phyloP scores from a whole-genome alignment of 2,888 invertebrate species.

The Eupelmus urozonus region DNA sequence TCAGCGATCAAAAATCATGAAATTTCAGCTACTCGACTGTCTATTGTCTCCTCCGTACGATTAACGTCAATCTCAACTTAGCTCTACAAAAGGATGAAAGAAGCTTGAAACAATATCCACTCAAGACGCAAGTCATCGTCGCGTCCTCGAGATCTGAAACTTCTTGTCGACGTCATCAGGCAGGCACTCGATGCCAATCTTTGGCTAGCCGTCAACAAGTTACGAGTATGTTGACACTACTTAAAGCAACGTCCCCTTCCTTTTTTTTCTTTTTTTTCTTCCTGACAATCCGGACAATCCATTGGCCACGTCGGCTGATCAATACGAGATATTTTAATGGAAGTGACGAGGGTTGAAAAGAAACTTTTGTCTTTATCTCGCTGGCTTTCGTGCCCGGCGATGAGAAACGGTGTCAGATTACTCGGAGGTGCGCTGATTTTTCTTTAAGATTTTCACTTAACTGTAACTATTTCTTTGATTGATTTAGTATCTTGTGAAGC shows the following conservation, averaged over 20 bases:
- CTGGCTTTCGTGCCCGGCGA: no score
- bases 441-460: no score
- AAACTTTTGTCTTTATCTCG: not conserved
- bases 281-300: not conserved
- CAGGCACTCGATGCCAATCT: constrained; percentile 16
- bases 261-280: not conserved
- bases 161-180: not conserved
- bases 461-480: no score
- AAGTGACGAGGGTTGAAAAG: constrained; percentile 21
- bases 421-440: no score
- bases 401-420: no score
- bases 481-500: no score
- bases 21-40: no score
- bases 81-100: not conserved
- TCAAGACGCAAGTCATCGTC: not conserved
- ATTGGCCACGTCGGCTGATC: constrained; percentile 10
- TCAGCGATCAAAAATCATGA: no score
- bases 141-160: constrained; percentile 3
- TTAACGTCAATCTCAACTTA: constrained; percentile 3
- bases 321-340: constrained; percentile 22
- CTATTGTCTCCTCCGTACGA: no score
- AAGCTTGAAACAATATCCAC: constrained; percentile 32
- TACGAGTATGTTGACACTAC: constrained; percentile 13
- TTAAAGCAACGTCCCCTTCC: not conserved
- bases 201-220: not conserved